A percentile compares a stretch with the other conserved stretches of the same genome.
Evolutionary conservation across 2,888 invertebrate species (phyloP).

Genomic region (Baccha elongata): DNA sequence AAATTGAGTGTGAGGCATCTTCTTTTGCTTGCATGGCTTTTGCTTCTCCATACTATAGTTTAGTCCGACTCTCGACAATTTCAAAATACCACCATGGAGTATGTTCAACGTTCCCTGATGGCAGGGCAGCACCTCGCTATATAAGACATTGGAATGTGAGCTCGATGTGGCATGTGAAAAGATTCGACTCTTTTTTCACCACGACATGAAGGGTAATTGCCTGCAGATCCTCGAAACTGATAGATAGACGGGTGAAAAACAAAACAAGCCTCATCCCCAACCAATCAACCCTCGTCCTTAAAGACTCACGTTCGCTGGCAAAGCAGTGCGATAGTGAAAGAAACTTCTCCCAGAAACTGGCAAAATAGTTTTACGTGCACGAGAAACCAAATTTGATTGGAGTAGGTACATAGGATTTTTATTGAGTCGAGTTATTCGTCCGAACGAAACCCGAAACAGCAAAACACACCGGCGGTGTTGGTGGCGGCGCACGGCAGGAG

Average conservation of each 20-base stretch:
- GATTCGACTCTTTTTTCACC: constrained; percentile 16
- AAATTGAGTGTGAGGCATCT: constrained; percentile 58
- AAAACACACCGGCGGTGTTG: neutral
- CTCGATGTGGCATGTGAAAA: constrained; percentile 36
- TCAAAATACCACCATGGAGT: constrained; percentile 36
- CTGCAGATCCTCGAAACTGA: constrained; percentile 56
- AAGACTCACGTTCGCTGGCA: constrained; percentile 30
- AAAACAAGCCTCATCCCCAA: constrained; percentile 26
- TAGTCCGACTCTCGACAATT: neutral
- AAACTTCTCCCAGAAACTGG: constrained; percentile 44
- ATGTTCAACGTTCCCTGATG: constrained; percentile 24
- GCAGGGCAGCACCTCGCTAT: constrained; percentile 40
- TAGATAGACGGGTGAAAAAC: constrained; percentile 38
- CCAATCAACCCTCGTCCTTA: constrained; percentile 18
- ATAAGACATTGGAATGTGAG: constrained; percentile 14
- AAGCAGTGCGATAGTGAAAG: constrained; percentile 30
- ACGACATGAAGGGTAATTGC: constrained; percentile 49
- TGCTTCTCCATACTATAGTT: neutral
- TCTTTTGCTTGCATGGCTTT: constrained; percentile 19
- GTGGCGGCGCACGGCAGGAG: neutral
- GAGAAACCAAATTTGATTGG: constrained; percentile 63
- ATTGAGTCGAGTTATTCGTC: constrained; percentile 40
- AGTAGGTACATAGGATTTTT: constrained; percentile 49
- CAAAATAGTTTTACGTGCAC: constrained; percentile 68
- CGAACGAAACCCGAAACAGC: neutral